Conservation (phyloP, 2,888 invertebrate genomes). For the Leptopterna dolabrata region DNA sequence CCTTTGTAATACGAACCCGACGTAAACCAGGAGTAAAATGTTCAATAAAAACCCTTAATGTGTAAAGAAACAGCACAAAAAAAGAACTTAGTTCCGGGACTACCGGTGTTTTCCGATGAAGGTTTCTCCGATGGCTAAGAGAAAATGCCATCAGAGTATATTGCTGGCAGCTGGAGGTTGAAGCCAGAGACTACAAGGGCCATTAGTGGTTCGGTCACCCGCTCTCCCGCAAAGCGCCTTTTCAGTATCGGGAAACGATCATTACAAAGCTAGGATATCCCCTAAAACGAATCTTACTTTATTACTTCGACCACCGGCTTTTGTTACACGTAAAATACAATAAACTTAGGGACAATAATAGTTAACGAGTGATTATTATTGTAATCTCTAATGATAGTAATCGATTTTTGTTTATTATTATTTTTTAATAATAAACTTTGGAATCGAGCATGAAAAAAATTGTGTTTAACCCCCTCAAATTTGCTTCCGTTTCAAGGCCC, state of each 20-base stretch:
- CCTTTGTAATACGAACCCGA: too few relatives aligned
- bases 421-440: too few relatives aligned
- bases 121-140: background rate
- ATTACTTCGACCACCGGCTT: background rate
- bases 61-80: too few relatives aligned
- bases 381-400: background rate
- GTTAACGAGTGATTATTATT: too few relatives aligned
- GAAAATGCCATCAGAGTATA: slow-evolving; percentile 12
- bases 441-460: too few relatives aligned
- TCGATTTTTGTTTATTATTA: too few relatives aligned
- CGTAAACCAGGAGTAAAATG: too few relatives aligned
- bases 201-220: slow-evolving; percentile 38
- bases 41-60: too few relatives aligned
- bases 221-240: slow-evolving; percentile 32
- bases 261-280: slow-evolving; percentile 22
- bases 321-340: background rate
- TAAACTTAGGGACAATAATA: background rate
- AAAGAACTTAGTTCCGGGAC: background rate
- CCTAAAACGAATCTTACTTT: slow-evolving; percentile 7
- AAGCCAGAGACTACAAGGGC: slow-evolving; percentile 10
- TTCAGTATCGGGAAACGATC: slow-evolving; percentile 33
- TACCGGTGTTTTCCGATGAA: background rate
- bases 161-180: background rate
- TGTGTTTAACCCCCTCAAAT: too few relatives aligned
- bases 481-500: too few relatives aligned